Conservation (phyloP, 2,888 invertebrate genomes). For the Lathronympha strigana region DNA sequence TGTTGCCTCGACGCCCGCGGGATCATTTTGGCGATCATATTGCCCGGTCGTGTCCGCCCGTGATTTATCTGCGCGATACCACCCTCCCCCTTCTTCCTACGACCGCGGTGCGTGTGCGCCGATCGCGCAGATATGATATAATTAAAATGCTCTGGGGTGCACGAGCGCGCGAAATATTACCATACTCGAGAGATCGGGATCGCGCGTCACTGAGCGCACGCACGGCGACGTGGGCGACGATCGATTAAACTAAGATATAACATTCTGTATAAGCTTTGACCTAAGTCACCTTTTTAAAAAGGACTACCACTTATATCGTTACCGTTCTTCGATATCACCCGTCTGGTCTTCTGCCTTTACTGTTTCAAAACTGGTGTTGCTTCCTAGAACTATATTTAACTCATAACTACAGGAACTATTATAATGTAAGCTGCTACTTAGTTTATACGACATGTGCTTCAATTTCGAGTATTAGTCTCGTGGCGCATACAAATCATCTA, state of each 20-base stretch:
- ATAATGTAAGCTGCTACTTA: constrained; percentile 39
- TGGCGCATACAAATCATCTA: constrained; percentile 35
- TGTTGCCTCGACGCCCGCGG: constrained; percentile 42
- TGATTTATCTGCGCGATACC: constrained; percentile 48
- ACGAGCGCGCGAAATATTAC: constrained; percentile 77
- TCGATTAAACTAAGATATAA: constrained; percentile 38
- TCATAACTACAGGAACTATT: constrained; percentile 33
- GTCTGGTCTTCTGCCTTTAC: not conserved
- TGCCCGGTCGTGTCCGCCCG: constrained; percentile 44
- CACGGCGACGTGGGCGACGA: constrained; percentile 47
- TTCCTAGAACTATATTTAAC: constrained; percentile 25
- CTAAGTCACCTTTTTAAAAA: not conserved
- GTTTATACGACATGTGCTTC: constrained; percentile 36
- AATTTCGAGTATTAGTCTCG: constrained; percentile 33
- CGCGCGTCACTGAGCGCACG: constrained; percentile 45
- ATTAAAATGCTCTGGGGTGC: constrained; percentile 67
- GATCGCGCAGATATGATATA: constrained; percentile 69
- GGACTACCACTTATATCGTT: too few relatives aligned
- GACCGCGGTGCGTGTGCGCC: constrained; percentile 51
- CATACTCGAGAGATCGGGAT: constrained; percentile 61
- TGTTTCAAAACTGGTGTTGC: not conserved
- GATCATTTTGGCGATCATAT: constrained; percentile 43
- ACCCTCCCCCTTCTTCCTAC: constrained; percentile 16
- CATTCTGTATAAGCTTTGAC: not conserved
- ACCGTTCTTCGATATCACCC: too few relatives aligned